These are phyloP conservation scores for Spisula solida DNA, from an alignment of 2,888 invertebrate genomes.

Conservation along the genomic window DNA sequence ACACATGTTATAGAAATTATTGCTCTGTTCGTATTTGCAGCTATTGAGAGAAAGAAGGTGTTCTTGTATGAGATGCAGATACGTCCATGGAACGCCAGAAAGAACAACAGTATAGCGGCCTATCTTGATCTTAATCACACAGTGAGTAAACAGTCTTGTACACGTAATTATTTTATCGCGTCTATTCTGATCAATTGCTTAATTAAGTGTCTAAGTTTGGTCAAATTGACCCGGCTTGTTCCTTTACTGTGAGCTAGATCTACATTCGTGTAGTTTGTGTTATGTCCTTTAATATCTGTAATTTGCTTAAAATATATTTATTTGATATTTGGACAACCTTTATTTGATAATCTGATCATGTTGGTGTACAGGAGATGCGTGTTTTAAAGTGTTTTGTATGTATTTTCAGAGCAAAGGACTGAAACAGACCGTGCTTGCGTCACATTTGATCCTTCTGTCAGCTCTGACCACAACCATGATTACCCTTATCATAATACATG, in stretches of 20 bases:
- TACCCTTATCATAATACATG: constrained; percentile 57
- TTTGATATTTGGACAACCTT: too few relatives aligned
- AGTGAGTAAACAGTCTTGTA: constrained; percentile 37
- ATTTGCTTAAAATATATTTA: too few relatives aligned
- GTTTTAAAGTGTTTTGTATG: neutral
- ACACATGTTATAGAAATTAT: too few relatives aligned
- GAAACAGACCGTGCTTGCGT: constrained; percentile 60
- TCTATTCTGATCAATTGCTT: too few relatives aligned
- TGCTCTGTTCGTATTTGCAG: constrained; percentile 38
- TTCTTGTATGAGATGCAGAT: constrained; percentile 71
- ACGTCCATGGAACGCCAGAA: constrained; percentile 66
- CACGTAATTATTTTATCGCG: too few relatives aligned
- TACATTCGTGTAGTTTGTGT: too few relatives aligned
- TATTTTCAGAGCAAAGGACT: constrained; percentile 67
- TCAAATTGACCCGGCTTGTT: too few relatives aligned
- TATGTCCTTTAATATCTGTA: too few relatives aligned
- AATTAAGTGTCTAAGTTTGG: too few relatives aligned
- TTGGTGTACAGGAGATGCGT: too few relatives aligned
- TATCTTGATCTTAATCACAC: constrained; percentile 67
- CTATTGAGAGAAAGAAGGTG: constrained; percentile 68
- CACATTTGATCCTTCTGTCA: constrained; percentile 62
- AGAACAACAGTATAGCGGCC: constrained; percentile 63
- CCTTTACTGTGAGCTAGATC: too few relatives aligned
- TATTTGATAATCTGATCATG: too few relatives aligned
- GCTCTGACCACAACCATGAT: constrained; percentile 67